Conservation (phyloP, 2,113 vertebrate species). For the Lampris megalopsis region DNA sequence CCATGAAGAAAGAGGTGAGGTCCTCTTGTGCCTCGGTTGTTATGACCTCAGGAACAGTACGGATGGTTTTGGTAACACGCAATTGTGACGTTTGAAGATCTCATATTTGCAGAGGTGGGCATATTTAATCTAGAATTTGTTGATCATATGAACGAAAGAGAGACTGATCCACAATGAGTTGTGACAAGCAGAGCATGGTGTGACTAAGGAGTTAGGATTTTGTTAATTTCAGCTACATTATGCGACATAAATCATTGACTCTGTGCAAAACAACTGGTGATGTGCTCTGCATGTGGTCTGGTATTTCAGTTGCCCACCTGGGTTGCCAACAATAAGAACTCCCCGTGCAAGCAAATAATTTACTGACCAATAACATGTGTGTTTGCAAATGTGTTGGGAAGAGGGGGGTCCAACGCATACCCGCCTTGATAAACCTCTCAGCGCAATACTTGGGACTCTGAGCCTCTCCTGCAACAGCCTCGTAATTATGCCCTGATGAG, state of each 20-base stretch:
- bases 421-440: constrained; percentile 32
- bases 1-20: not conserved
- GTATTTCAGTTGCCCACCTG: not conserved
- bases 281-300: not conserved
- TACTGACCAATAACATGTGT: not conserved
- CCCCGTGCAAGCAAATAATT: constrained; percentile 22
- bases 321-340: constrained; percentile 3
- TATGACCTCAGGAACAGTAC: no score
- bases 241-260: not conserved
- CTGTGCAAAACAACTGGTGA: not conserved
- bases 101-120: not conserved
- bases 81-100: no score
- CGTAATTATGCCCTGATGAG: constrained; percentile 61
- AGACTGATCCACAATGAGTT: not conserved
- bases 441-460: constrained; percentile 44
- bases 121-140: constrained; percentile 3
- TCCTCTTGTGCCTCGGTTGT: not conserved
- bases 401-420: not conserved
- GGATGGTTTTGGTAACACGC: no score
- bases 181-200: not conserved
- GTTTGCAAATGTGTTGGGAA: not conserved
- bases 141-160: not conserved
- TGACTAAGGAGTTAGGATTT: constrained; percentile 17
- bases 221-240: not conserved
- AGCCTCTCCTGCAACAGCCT: constrained; percentile 45